Base-by-base conservation (phyloP, 2,113 vertebrate species). In the Euleptes europaea region DNA sequence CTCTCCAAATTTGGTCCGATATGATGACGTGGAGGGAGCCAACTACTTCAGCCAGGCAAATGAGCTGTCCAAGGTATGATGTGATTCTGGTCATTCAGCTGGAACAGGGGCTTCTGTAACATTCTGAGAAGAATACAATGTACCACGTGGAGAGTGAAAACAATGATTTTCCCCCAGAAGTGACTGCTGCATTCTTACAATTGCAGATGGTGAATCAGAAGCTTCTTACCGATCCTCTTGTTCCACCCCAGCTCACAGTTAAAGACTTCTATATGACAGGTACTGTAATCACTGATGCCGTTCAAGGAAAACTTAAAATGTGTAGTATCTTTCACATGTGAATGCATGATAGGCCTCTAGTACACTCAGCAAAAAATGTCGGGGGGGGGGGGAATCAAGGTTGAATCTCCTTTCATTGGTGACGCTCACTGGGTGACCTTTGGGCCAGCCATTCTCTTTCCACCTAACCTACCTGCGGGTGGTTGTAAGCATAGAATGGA, bases 221-320 rank as follows among this genome's bases (percentile, higher is more conserved):
- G 51, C 94, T 99, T 86, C 94, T 98, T 86, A 94, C 97, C 69
- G 96, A 98, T 88, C 98, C 99, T 84, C 97, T 99, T 88, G 94
- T 99, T 82, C 98, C 99, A 40, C 98, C 98, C 92, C 99, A 99
- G 88, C 93, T 99, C 54, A 96, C 98, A 66, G 97, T 97, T 86
- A 99, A 98, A 93, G 99, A 99, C 94, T 99, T 99, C 90, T 99
- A 99, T 90, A 99, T 99, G 99, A 99, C 99, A 93, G 99, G 99
- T 99, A 94, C 93, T 89, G 88, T 40, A 76, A 4, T 57, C 23
- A 35, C 66, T 26, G 78, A 66, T 21, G 42, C 42, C 35, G 67
- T 57, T 21, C 15, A 42, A 42, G 9, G 54, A 9, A 21, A 23
- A 42, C 21, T 73, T 49, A 80, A n/a, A 57, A 60, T 47, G 33